A percentile compares a stretch with the other conserved stretches of the same genome.
These are phyloP conservation scores for Onychorhynchus coronatus DNA, from an alignment of 2,113 vertebrate species.

Conservation along the genomic window DNA sequence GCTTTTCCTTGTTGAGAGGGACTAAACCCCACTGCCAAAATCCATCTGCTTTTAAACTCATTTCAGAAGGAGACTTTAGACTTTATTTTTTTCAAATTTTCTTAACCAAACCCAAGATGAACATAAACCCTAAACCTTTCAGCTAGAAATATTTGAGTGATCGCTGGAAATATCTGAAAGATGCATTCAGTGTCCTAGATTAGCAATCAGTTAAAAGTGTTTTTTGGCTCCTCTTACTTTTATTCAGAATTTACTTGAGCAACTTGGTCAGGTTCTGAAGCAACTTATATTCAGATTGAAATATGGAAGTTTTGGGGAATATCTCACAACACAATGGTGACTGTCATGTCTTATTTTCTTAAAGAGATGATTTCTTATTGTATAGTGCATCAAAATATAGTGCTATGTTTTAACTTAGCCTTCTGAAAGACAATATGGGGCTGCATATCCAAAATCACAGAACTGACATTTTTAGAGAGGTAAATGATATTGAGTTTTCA, in stretches of 20 bases:
- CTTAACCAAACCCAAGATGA: not conserved
- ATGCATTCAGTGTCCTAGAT: not conserved
- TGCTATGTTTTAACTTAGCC: constrained; percentile 46
- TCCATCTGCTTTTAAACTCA: not conserved
- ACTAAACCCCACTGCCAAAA: not conserved
- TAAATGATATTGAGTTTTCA: constrained; percentile 56
- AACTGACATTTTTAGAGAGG: constrained; percentile 34
- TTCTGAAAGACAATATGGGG: constrained; percentile 52
- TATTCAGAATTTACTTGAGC: constrained; percentile 4
- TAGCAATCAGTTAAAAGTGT: not conserved
- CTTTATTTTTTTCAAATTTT: not conserved
- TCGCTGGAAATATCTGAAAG: not conserved
- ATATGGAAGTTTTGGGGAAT: not conserved
- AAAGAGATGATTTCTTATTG: not conserved
- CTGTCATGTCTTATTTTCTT: not conserved
- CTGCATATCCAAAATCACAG: constrained; percentile 26
- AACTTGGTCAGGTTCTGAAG: not conserved
- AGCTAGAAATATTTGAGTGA: not conserved
- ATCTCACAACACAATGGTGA: not conserved
- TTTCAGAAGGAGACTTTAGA: not conserved
- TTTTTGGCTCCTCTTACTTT: not conserved
- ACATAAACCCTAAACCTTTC: not conserved
- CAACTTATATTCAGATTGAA: not conserved
- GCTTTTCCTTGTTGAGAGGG: not conserved
- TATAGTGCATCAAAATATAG: not conserved